Evolutionary conservation across 2,797 vertebrate genomes (phyloP).

Genomic region (Tokudaia tokunoshimensis): DNA sequence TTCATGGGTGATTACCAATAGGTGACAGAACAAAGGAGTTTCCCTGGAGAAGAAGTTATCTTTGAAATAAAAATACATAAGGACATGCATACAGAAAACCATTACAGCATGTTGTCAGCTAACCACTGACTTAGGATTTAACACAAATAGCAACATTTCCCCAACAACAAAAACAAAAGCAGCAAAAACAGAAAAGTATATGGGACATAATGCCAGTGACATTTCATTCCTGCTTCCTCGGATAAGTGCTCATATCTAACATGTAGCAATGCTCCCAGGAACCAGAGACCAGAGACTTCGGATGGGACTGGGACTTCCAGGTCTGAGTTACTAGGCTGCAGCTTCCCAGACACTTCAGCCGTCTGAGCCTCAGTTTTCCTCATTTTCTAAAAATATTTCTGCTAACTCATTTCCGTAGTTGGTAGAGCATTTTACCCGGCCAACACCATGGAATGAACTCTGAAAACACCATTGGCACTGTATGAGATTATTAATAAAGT

Average conservation of each 20-base stretch:
- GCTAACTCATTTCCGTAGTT: not conserved
- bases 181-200: not conserved
- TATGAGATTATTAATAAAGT: not conserved
- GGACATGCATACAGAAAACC: not conserved
- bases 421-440: not conserved
- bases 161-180: conserved; percentile 4
- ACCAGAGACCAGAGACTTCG: not conserved
- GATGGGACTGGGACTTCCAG: not conserved
- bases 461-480: not conserved
- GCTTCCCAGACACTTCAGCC: not conserved
- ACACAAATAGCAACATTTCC: not conserved
- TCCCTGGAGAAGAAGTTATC: not conserved
- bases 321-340: not conserved
- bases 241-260: not conserved
- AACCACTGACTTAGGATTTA: not conserved
- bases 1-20: not conserved
- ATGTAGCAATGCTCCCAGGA: not conserved
- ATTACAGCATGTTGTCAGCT: not conserved
- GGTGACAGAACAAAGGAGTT: not conserved
- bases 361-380: not conserved
- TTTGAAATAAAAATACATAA: not conserved
- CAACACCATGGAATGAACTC: not conserved
- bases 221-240: not conserved
- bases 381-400: conserved; percentile 41
- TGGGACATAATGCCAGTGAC: not conserved